phyloP scores from a whole-genome alignment of 2,888 invertebrate genomes.

The Idaea biselata region DNA sequence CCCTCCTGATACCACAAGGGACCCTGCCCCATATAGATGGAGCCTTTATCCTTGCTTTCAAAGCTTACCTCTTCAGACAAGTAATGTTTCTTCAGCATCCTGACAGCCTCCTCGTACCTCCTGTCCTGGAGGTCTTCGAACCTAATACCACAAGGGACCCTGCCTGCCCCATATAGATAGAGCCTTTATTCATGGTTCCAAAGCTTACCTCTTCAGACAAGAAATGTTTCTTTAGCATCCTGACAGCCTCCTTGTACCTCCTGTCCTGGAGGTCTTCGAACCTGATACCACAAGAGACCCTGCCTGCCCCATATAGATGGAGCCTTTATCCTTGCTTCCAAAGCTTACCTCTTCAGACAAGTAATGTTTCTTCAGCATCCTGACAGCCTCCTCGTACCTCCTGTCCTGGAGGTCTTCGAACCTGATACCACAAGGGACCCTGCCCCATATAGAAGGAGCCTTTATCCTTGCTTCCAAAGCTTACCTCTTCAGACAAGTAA shows the following conservation, averaged over 20 bases:
- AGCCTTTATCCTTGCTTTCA: constrained; percentile 71
- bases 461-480: not conserved
- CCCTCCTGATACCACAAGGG: constrained; percentile 53
- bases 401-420: too few species aligned
- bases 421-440: too few species aligned
- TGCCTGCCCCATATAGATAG: too few species aligned
- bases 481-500: constrained; percentile 65
- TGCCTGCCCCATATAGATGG: not conserved
- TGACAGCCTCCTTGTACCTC: constrained; percentile 35
- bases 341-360: constrained; percentile 60
- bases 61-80: too few species aligned
- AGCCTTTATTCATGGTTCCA: not conserved
- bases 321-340: not conserved
- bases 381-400: constrained; percentile 65
- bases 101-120: too few species aligned
- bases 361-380: constrained; percentile 66
- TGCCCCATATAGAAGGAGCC: not conserved
- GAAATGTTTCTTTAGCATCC: constrained; percentile 65
- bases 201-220: constrained; percentile 60
- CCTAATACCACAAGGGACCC: too few species aligned
- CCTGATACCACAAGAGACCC: not conserved
- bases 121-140: too few species aligned
- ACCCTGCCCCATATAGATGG: constrained; percentile 72
- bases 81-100: too few species aligned
- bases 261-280: not conserved